Evolutionary conservation across 2,797 vertebrate species (phyloP).

Genomic region (Triplophysa bombifrons): DNA sequence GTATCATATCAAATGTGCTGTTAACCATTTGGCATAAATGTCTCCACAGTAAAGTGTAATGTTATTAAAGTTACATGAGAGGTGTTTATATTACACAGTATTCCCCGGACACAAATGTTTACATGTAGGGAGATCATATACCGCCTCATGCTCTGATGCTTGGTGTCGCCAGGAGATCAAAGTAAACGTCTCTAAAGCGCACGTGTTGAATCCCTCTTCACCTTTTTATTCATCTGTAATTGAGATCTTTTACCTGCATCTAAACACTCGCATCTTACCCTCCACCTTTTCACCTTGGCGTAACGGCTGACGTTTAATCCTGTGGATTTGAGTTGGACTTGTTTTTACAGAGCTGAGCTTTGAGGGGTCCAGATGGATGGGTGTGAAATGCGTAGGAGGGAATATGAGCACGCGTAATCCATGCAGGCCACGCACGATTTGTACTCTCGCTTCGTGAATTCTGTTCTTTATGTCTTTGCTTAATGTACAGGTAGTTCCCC

Average conservation of each 20-base stretch:
- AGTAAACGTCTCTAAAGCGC: constrained; percentile 19
- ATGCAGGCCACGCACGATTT: neutral
- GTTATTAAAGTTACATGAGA: neutral
- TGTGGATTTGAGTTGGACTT: neutral
- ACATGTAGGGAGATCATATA: constrained; percentile 5
- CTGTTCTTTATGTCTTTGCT: neutral
- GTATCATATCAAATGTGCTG: neutral
- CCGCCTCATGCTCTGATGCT: neutral
- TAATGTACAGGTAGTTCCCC: neutral
- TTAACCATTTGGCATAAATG: too few relatives aligned
- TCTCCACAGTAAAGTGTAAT: neutral
- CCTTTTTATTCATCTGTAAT: constrained; percentile 12
- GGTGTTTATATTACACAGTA: constrained; percentile 19
- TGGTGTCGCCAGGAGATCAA: constrained; percentile 12
- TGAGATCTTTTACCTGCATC: constrained; percentile 16
- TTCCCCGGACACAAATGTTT: constrained; percentile 23
- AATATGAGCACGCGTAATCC: constrained; percentile 6
- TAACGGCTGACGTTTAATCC: neutral
- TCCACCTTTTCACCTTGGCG: neutral
- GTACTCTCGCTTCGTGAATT: neutral
- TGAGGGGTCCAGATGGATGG: constrained; percentile 25
- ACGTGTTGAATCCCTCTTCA: constrained; percentile 12
- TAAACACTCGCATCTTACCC: neutral
- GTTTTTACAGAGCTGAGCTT: constrained; percentile 23
- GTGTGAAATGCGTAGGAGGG: constrained; percentile 27